Conservation (phyloP, 1,140 invertebrate species). For the Ceratina japonica region DNA sequence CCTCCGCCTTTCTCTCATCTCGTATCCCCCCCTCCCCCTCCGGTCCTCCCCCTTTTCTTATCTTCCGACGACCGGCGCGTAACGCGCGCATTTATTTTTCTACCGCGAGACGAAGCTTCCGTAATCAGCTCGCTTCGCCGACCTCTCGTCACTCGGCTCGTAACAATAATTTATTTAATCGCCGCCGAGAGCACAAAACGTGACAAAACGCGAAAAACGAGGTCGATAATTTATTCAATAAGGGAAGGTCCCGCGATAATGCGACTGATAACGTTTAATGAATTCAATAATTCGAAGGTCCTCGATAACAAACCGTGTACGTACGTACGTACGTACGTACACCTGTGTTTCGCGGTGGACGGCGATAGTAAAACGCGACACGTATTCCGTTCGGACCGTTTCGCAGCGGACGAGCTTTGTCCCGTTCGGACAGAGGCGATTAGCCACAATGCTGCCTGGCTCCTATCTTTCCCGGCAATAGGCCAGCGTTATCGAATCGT, state of each 20-base stretch:
- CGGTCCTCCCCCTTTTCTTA: background rate
- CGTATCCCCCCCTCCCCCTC: background rate
- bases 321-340: no score
- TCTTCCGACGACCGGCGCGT: background rate
- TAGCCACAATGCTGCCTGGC: background rate
- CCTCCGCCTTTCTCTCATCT: background rate
- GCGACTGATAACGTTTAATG: background rate
- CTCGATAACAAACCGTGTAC: background rate
- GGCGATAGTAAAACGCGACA: no score
- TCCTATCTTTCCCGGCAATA: conserved; percentile 36
- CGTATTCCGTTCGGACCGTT: no score
- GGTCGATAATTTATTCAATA: background rate
- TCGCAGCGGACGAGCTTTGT: no score
- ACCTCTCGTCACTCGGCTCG: background rate
- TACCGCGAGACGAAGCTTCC: background rate
- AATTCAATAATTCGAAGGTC: background rate
- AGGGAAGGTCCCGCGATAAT: background rate
- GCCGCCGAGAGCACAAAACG: background rate
- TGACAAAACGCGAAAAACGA: background rate
- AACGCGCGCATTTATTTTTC: no score
- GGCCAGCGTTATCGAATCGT: conserved; percentile 60
- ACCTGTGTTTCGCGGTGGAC: no score
- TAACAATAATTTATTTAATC: background rate
- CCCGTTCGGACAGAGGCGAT: no score
- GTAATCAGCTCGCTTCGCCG: background rate